Percentiles rank a stretch among this genome's conserved stretches.
Evolutionary conservation across 2,797 vertebrate genomes (phyloP).

Genomic region (Centropyge bicolor): DNA sequence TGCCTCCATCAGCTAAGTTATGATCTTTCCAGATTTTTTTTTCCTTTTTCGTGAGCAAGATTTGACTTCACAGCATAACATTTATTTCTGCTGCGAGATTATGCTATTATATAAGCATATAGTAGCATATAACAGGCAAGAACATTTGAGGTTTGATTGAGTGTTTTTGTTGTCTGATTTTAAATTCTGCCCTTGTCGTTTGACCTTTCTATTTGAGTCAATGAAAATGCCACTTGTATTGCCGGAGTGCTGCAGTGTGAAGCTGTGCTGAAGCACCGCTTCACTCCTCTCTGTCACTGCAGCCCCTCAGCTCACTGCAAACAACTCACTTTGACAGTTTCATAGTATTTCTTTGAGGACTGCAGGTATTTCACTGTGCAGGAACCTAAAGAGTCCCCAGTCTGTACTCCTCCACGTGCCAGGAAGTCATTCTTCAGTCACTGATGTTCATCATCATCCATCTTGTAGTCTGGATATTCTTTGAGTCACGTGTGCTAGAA

Average conservation of each 20-base stretch:
- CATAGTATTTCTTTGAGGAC: slow-evolving; percentile 49
- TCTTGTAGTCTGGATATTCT: slow-evolving; percentile 33
- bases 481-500: background rate
- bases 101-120: background rate
- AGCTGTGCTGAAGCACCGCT: slow-evolving; percentile 38
- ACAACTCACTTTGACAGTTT: slow-evolving; percentile 75
- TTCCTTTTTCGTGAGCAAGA: background rate
- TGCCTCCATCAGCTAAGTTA: slow-evolving; percentile 52
- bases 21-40: slow-evolving; percentile 38
- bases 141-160: slow-evolving; percentile 9
- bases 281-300: slow-evolving; percentile 60
- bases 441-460: slow-evolving; percentile 30
- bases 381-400: slow-evolving; percentile 19
- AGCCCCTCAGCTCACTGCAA: slow-evolving; percentile 60
- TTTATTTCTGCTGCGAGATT: slow-evolving; percentile 15
- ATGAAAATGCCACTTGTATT: slow-evolving; percentile 46
- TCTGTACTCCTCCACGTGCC: slow-evolving; percentile 4
- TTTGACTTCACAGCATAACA: slow-evolving; percentile 39
- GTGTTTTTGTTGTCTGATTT: slow-evolving; percentile 17
- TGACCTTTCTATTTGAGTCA: slow-evolving; percentile 59
- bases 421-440: slow-evolving; percentile 39
- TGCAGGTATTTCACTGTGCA: slow-evolving; percentile 54
- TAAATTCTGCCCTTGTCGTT: slow-evolving; percentile 36
- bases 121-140: background rate
- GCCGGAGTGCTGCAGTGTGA: slow-evolving; percentile 37